Conservation (phyloP, 2,888 invertebrate genomes). For the Drosophila sordidula region DNA sequence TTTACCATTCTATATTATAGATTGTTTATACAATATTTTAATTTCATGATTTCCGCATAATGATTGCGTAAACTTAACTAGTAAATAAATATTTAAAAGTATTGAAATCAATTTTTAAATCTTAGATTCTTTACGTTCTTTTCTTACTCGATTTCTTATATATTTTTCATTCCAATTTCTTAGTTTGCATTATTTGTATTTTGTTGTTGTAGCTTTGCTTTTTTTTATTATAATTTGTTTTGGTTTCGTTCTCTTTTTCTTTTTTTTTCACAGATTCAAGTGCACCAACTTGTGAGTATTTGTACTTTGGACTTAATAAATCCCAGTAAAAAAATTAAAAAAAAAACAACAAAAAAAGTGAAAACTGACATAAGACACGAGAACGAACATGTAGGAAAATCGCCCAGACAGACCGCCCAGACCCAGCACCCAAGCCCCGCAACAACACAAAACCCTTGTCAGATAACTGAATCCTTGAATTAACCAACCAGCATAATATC, state of each 20-base stretch:
- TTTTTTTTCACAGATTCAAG: conserved; percentile 48
- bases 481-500: conserved; percentile 12
- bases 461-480: not conserved
- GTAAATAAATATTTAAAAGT: too few species aligned
- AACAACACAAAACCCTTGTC: not conserved
- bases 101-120: too few species aligned
- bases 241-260: conserved; percentile 16
- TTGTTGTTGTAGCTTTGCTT: conserved; percentile 10
- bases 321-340: not conserved
- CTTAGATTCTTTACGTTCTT: too few species aligned
- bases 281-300: conserved; percentile 64
- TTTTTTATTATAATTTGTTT: conserved; percentile 12
- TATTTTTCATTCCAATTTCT: not conserved
- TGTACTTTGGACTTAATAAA: conserved; percentile 1
- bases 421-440: not conserved
- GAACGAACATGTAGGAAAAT: not conserved
- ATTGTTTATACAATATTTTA: too few species aligned
- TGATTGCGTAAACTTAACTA: too few species aligned
- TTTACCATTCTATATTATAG: not conserved
- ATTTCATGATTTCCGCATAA: too few species aligned
- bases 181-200: not conserved
- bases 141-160: not conserved
- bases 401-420: not conserved
- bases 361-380: conserved; percentile 3
- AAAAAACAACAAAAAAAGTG: not conserved